Percentiles rank a stretch among this genome's conserved stretches.
phyloP scores from a whole-genome alignment of 2,797 vertebrate genomes.

The Gallinago nigripennis region DNA sequence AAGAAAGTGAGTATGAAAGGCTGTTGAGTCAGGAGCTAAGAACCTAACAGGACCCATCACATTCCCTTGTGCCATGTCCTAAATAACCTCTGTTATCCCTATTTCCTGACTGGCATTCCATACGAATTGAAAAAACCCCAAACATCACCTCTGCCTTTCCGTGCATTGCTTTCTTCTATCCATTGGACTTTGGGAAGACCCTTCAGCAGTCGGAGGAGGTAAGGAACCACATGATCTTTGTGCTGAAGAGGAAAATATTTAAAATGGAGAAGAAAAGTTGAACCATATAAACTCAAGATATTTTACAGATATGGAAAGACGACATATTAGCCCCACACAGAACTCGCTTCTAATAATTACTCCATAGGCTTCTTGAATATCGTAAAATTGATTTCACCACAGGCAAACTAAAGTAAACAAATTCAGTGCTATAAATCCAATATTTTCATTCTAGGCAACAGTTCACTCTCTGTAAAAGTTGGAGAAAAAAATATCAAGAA shows the following conservation, averaged over 20 bases:
- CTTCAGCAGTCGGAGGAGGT: constrained; percentile 90
- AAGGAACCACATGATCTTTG: constrained; percentile 91
- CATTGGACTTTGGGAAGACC: constrained; percentile 94
- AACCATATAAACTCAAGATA: background rate
- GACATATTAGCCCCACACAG: background rate
- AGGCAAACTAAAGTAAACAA: background rate
- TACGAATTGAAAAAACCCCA: background rate
- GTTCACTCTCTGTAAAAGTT: background rate
- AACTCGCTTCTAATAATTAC: background rate
- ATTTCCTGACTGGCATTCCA: background rate
- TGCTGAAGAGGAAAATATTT: constrained; percentile 81
- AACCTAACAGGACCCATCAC: background rate
- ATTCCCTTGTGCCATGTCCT: background rate
- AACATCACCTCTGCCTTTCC: constrained; percentile 86
- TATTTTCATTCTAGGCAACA: background rate
- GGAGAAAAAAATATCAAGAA: background rate
- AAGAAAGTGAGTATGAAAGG: background rate
- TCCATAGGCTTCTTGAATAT: background rate
- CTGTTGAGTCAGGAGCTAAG: background rate
- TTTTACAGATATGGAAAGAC: background rate
- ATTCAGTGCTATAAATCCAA: background rate
- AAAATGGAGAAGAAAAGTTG: background rate
- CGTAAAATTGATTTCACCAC: constrained; percentile 5
- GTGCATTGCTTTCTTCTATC: constrained; percentile 94
- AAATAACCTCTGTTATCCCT: background rate